Evolutionary conservation across 1,140 invertebrate genomes (phyloP), one percentile per base, ranked within the genome.

Genomic region (Zaprionus gabonicus): DNA sequence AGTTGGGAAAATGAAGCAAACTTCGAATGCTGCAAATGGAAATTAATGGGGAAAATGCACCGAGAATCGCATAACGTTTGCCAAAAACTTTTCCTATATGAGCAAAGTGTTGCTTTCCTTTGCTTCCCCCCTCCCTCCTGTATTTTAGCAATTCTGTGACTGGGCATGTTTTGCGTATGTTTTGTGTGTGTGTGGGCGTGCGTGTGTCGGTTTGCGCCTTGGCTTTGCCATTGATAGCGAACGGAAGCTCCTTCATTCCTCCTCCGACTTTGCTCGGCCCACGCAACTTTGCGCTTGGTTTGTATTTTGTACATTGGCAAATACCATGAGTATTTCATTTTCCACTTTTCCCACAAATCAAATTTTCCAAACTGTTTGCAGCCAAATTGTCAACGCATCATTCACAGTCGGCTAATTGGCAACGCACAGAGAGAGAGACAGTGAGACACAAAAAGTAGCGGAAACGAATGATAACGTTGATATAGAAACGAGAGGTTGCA

Each of bases 161-260:
- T 34, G 5, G 10, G 7, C 36, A 10, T 51, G 44, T 23, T 17
- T 38, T 10, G 17, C 17, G 66, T 34, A 20, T 20, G 17, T 23
- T 25, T 31, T 23, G 25, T 31, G 38, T 51, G n/a, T 27, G 15
- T 41, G 38, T 20, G 34, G 6, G 44, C 12, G 62, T 28, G 53
- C n/a, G 38, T 51, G 55, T 31, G 34, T 36, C 38, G 28, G 53
- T 51, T 23, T 51, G 9, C 55, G 57, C 72, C 36, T 74, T 70
- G 65, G 67, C 59, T 71, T 68, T 73, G 46, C 56, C 71, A 73
- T 68, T 73, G 64, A 73, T 38, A 41, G 56, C 56, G 34, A 34
- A 56, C 12, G 34, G 41, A 15, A 36, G 41, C 51, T 44, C n/a
- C 20, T 17, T 51, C 17, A 23, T 53, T 15, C 13, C 20, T 17